Base-by-base conservation (phyloP, 2,797 vertebrate species). In the Chrosomus eos region DNA sequence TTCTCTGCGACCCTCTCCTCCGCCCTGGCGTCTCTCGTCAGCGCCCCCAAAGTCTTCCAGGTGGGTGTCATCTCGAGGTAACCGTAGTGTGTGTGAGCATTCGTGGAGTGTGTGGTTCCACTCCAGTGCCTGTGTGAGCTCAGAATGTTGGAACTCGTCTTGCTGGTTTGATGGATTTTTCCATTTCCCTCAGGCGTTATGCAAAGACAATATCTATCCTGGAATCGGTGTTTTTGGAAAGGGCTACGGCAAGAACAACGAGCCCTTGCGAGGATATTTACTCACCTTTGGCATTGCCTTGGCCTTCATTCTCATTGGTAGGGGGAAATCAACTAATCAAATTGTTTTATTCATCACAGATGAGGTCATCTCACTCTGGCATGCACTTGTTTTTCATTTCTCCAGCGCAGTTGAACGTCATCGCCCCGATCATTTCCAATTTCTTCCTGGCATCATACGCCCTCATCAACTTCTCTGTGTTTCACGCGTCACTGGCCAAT, bases 401-500 rank as follows among this genome's bases (percentile, higher is more conserved):
- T 85, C 84, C 85, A 99, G 98, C 97, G 10, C 77, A 99, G 92
- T 88, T 99, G 91, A 99, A 99, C 81, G 73, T 95, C 45, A 99
- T 99, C 68, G 98, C 98, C 85, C 98, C 98, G 78, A 99, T 99
- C 94, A 99, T 99, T 93, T 99, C 98, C 80, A 99, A 99, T 91
- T 99, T 99, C 90, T 99, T 99, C 94, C 92, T 99, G 95, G 97
- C 98, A 1, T 99, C 98, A 0, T 99, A 99, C 43, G 98, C 98
- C 77, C 93, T 99, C 94, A 99, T 99, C 92, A 99, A 99, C 93
- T 99, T 99, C 92, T 99, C 98, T 0, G 98, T 99, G 89, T 99
- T 99, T 93, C 98, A 99, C 75, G 98, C 98, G 5, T 99, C 98
- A n/a, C 94, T 99, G 92, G 98, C 98, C 81, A 99, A 99, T 92